Conservation (phyloP, 1,140 invertebrate genomes). For the Drosophila mauritiana region DNA sequence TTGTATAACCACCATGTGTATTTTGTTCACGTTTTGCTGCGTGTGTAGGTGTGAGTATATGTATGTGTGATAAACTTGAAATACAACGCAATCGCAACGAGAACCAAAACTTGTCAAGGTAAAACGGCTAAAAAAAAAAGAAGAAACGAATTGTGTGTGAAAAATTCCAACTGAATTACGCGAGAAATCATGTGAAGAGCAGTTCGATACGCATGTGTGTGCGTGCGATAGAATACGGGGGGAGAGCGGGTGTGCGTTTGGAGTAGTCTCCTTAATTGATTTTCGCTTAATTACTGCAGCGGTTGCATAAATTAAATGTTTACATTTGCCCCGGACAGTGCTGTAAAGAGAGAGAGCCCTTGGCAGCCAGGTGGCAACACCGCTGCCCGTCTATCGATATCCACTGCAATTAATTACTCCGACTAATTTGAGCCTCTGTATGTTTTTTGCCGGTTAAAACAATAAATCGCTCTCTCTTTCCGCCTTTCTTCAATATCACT, state of each 20-base stretch:
- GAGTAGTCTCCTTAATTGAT: slow-evolving; percentile 44
- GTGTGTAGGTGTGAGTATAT: slow-evolving; percentile 32
- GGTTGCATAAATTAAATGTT: slow-evolving; percentile 78
- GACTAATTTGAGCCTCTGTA: slow-evolving; percentile 5
- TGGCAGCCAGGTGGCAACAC: slow-evolving; percentile 53
- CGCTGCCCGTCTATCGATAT: slow-evolving; percentile 11
- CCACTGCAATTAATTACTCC: slow-evolving; percentile 3
- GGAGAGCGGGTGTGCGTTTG: background rate
- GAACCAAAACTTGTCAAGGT: slow-evolving; percentile 77
- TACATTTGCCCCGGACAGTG: slow-evolving; percentile 56
- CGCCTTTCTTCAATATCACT: background rate
- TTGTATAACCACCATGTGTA: slow-evolving; percentile 48
- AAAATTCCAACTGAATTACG: slow-evolving; percentile 78
- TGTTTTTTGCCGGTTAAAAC: slow-evolving; percentile 36
- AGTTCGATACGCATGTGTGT: slow-evolving; percentile 36
- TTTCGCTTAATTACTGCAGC: slow-evolving; percentile 39
- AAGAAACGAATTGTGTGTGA: slow-evolving; percentile 53
- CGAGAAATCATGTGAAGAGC: slow-evolving; percentile 57
- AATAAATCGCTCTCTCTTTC: slow-evolving; percentile 9
- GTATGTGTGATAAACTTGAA: slow-evolving; percentile 72
- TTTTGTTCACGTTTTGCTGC: slow-evolving; percentile 24
- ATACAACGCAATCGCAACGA: slow-evolving; percentile 65
- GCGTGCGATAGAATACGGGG: background rate
- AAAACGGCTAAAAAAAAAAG: slow-evolving; percentile 51
- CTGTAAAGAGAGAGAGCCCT: slow-evolving; percentile 28